phyloP scores from a whole-genome alignment of 2,888 invertebrate species.

The Cetonia aurata region DNA sequence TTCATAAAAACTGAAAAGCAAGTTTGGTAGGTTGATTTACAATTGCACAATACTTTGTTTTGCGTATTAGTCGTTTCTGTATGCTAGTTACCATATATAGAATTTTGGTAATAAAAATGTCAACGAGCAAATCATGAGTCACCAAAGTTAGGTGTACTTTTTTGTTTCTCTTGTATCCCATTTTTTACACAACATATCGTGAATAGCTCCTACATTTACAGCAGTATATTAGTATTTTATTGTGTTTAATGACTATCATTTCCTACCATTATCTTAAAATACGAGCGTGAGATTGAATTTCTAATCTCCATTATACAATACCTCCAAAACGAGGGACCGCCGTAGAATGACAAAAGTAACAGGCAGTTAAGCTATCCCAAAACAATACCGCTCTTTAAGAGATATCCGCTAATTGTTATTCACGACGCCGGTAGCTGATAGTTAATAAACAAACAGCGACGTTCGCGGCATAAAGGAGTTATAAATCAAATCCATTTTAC shows the following conservation, averaged over 20 bases:
- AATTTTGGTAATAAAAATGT: no score
- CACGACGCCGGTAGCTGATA: conserved; percentile 24
- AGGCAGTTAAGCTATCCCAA: conserved; percentile 6
- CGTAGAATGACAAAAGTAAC: conserved; percentile 17
- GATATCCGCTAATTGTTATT: conserved; percentile 39
- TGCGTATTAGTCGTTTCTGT: no score
- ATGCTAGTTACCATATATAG: no score
- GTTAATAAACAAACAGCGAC: conserved; percentile 33
- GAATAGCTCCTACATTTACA: not conserved
- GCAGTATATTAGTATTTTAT: not conserved
- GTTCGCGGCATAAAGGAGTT: conserved; percentile 21
- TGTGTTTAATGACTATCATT: not conserved
- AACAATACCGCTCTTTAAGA: conserved; percentile 29
- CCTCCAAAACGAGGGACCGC: conserved; percentile 12
- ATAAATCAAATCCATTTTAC: conserved; percentile 34
- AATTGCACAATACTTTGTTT: no score
- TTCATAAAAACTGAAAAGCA: no score
- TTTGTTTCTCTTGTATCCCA: not conserved
- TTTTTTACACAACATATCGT: not conserved
- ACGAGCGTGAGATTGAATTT: conserved; percentile 4
- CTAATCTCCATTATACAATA: conserved; percentile 11
- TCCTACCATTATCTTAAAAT: conserved; percentile 11
- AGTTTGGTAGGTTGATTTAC: no score
- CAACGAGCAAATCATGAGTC: not conserved
- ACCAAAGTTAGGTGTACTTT: not conserved